Evolutionary conservation across 2,113 vertebrate species (phyloP).

Genomic region (Melanocharis versteri): DNA sequence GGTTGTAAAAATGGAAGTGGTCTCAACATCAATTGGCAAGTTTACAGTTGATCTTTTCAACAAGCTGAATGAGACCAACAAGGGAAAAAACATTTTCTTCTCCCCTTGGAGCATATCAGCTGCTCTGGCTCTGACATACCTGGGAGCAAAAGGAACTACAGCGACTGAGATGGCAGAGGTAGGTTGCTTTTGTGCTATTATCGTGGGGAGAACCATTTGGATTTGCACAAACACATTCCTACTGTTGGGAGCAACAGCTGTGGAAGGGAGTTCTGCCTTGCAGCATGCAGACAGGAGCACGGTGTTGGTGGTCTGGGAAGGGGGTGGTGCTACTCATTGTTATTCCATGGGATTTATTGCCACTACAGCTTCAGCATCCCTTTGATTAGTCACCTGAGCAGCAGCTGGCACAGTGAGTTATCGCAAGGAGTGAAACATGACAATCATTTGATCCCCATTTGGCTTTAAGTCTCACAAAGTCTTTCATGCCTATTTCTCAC

Average conservation of each 20-base stretch:
- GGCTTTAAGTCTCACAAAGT: neutral
- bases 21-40: constrained; percentile 72
- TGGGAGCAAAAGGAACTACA: constrained; percentile 82
- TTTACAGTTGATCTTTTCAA: constrained; percentile 83
- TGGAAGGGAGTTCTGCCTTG: neutral
- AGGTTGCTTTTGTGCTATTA: neutral
- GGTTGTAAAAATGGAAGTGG: constrained; percentile 74
- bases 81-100: constrained; percentile 79
- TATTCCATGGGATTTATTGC: neutral
- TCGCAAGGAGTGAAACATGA: neutral
- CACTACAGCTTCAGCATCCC: neutral
- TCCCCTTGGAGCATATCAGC: constrained; percentile 86
- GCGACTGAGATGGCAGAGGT: constrained; percentile 85
- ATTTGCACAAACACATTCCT: neutral
- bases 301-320: fast-evolving
- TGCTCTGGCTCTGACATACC: constrained; percentile 81
- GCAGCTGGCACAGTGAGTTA: neutral
- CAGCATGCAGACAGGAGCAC: neutral
- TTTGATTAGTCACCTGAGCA: neutral
- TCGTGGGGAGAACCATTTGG: fast-evolving
- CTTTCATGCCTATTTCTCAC: neutral
- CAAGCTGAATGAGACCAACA: constrained; percentile 63
- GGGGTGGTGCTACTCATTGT: neutral
- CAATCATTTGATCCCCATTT: neutral
- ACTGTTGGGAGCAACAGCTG: neutral